Evolutionary conservation across 1,140 invertebrate genomes (phyloP).

Genomic region (Listronotus bonariensis): DNA sequence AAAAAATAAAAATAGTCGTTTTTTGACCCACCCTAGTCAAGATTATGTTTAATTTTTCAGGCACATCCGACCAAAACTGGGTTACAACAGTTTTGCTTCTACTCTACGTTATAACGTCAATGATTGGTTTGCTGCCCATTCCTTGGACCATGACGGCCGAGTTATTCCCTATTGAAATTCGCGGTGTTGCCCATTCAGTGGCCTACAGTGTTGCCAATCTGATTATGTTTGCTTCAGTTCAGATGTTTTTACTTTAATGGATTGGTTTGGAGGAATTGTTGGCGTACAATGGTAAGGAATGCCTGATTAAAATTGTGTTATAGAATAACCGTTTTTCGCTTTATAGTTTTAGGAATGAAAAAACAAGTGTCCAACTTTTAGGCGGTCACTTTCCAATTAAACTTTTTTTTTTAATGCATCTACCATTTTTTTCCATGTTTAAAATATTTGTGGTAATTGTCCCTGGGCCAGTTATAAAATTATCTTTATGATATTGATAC

Average conservation of each 20-base stretch:
- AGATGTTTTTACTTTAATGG: slow-evolving; percentile 56
- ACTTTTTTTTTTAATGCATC: too few relatives aligned
- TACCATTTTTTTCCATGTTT: too few relatives aligned
- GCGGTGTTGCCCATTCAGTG: slow-evolving; percentile 57
- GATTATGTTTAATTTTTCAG: slow-evolving; percentile 12
- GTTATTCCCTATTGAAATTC: slow-evolving; percentile 64
- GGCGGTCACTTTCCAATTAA: too few relatives aligned
- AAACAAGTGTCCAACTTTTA: too few relatives aligned
- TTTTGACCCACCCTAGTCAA: neutral
- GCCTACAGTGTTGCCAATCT: slow-evolving; percentile 60
- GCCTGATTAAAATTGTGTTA: too few relatives aligned
- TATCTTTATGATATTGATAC: too few relatives aligned
- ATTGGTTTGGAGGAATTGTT: slow-evolving; percentile 38
- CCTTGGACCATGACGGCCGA: slow-evolving; percentile 70
- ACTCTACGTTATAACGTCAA: slow-evolving; percentile 59
- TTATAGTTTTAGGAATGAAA: too few relatives aligned
- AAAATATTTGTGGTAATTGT: too few relatives aligned
- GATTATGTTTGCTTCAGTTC: slow-evolving; percentile 61
- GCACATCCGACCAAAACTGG: slow-evolving; percentile 36
- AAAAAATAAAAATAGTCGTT: too few relatives aligned
- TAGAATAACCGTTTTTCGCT: too few relatives aligned
- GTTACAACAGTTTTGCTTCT: slow-evolving; percentile 39
- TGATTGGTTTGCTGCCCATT: slow-evolving; percentile 64
- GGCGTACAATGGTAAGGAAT: slow-evolving; percentile 49
- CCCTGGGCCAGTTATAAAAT: too few relatives aligned